Evolutionary conservation across 2,797 vertebrate genomes (phyloP), one percentile per base, ranked within the genome.

Genomic region (Dendrocincla tyrannina): DNA sequence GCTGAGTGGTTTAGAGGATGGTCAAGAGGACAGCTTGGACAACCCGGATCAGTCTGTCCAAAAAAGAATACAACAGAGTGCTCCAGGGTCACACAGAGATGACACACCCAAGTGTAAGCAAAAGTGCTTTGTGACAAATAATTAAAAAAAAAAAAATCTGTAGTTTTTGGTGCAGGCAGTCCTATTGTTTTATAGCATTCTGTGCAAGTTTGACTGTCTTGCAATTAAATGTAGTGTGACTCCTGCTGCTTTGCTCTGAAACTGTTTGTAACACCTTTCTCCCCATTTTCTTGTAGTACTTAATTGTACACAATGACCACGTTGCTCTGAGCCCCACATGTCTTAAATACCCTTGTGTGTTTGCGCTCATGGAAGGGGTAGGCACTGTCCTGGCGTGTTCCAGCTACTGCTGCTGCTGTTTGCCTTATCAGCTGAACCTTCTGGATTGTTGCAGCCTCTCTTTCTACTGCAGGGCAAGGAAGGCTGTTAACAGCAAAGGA

Each of bases 91-190:
- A 30, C 98, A 97, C 44, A 96, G 98, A 95, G 96, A 84, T 39
- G 97, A 70, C 33, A 97, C 97, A 33, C 97, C 97, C 14, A 98
- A 98, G 89, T 98, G 99, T 99, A 97, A 99, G 98, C 69, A 83
- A 64, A 89, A 62, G 33, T 83, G 56, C 32, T 82, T 73, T 68
- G 37, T 67, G 24, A 32, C 49, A 64, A 68, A 35, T 39, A 52
- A 11, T 11, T 15, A 13, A 6, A 47, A 30, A n/a, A 30, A n/a
- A 5, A 25, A n/a, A 55, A 3, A 17, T 67, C 41, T 64, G 0
- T 27, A 9, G 0, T 15, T 56, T 58, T 49, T 81, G 19, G 8
- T 30, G 24, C 37, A n/a, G 47, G 22, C 39, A 52, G 1, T 46
- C 11, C 35, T 25, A 5, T 5, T 5, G 2, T 81, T 72, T 81